phyloP scores from a whole-genome alignment of 2,113 vertebrate species.

The Channa maculata region DNA sequence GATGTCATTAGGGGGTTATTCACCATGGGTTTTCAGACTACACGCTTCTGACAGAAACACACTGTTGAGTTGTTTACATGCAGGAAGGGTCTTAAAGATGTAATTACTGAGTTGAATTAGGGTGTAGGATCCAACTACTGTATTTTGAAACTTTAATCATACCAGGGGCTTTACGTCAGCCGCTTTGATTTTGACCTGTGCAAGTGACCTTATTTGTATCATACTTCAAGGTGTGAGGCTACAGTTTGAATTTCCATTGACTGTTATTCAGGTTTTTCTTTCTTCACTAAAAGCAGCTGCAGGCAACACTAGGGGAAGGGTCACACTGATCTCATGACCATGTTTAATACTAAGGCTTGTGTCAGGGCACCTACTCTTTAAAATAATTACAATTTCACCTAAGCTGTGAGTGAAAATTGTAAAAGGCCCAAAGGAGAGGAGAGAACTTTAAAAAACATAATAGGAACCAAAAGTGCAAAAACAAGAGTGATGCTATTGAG shows the following conservation, averaged over 20 bases:
- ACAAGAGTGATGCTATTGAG: background rate
- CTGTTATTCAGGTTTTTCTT: background rate
- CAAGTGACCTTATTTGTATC: too few species aligned
- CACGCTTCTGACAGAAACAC: background rate
- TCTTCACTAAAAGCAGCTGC: conserved; percentile 7
- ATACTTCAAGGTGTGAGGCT: background rate
- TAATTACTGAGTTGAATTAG: too few species aligned
- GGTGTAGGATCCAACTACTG: too few species aligned
- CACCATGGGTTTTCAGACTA: background rate
- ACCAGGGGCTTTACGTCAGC: background rate
- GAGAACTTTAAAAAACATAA: conserved; percentile 14
- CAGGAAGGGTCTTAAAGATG: too few species aligned
- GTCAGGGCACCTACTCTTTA: conserved; percentile 16
- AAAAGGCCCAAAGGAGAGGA: conserved; percentile 13
- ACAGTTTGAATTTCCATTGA: conserved; percentile 25
- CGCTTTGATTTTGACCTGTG: too few species aligned
- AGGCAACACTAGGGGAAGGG: background rate
- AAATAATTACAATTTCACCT: conserved; percentile 26
- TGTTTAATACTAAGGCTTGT: background rate
- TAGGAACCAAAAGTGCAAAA: conserved; percentile 2
- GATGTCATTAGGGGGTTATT: background rate
- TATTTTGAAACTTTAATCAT: background rate
- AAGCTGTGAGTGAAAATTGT: conserved; percentile 13
- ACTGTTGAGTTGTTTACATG: too few species aligned
- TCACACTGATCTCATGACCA: conserved; percentile 9